These are phyloP conservation scores for Galagoides demidoff DNA, from an alignment of 2,797 vertebrate species.

Conservation along the genomic window DNA sequence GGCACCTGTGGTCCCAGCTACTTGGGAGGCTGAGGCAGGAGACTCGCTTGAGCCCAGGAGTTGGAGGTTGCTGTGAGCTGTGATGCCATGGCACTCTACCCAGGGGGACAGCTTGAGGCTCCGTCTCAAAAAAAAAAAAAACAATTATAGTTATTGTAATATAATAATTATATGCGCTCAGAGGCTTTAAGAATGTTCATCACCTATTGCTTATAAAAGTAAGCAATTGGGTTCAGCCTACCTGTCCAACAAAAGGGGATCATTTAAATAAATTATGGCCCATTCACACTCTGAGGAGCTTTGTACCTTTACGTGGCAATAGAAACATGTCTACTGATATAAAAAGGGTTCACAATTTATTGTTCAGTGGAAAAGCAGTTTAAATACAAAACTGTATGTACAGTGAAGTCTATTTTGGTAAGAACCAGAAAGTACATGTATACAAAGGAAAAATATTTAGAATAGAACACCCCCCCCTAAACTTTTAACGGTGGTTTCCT, in stretches of 20 bases:
- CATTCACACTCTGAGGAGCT: background rate
- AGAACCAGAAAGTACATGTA: background rate
- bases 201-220: background rate
- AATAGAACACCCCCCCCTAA: background rate
- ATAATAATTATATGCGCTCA: background rate
- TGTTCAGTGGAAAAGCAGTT: background rate
- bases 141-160: background rate
- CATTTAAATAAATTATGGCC: background rate
- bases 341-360: background rate
- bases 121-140: no score
- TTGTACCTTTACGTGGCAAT: background rate
- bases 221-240: background rate
- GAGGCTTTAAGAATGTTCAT: background rate
- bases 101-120: no score
- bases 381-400: background rate
- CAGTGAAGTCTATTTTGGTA: background rate
- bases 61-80: no score
- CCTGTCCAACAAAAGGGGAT: background rate
- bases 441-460: background rate
- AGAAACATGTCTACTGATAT: background rate
- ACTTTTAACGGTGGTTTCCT: background rate
- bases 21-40: no score
- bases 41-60: no score
- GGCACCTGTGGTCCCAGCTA: no score
- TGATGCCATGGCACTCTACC: no score